Percentiles rank a stretch among this genome's conserved stretches.
Evolutionary conservation across 2,888 invertebrate species (phyloP).

Genomic region (Aporophyla nigra): DNA sequence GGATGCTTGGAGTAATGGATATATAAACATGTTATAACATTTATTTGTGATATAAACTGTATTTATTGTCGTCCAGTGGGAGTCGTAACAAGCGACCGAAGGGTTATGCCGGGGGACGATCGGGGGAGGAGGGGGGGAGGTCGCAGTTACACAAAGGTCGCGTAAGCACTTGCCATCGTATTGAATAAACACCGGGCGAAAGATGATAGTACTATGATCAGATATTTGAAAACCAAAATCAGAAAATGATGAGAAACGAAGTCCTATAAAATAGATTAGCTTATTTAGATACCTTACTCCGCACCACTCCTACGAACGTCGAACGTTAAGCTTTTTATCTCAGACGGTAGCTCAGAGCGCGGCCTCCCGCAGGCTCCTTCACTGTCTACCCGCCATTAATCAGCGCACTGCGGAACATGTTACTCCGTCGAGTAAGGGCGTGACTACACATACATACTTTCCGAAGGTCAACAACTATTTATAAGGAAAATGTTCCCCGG

Average conservation of each 20-base stretch:
- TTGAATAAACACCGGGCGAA: neutral
- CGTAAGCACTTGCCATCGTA: neutral
- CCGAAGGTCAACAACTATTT: constrained; percentile 25
- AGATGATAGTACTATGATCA: neutral
- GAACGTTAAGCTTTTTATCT: neutral
- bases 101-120: neutral
- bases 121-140: too few relatives aligned
- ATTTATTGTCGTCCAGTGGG: constrained; percentile 28
- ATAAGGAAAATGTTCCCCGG: constrained; percentile 19
- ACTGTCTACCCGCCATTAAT: neutral
- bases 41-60: constrained; percentile 27
- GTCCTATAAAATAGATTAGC: neutral
- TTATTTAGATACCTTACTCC: neutral
- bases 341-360: neutral
- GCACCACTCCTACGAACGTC: neutral
- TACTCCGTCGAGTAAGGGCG: constrained; percentile 1
- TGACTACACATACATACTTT: constrained; percentile 16
- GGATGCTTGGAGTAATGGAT: constrained; percentile 16
- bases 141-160: neutral
- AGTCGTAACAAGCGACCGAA: constrained; percentile 9
- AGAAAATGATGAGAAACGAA: neutral
- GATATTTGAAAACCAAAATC: neutral
- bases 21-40: constrained; percentile 16
- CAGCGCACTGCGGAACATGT: constrained; percentile 1
- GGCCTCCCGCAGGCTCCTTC: neutral